Evolutionary conservation across 2,113 vertebrate species (phyloP).

Genomic region (Sterna hirundo): DNA sequence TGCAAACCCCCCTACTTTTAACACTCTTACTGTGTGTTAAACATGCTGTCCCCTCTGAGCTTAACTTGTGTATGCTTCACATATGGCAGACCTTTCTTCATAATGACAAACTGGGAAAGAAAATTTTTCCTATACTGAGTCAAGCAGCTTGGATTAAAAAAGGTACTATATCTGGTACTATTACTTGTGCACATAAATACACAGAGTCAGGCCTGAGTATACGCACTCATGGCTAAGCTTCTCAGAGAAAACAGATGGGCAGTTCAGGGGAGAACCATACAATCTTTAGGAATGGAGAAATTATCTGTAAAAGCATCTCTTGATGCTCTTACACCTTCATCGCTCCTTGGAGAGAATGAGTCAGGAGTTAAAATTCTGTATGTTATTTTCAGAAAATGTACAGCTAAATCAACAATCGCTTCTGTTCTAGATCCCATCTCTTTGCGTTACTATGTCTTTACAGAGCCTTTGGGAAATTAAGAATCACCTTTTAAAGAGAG

Average conservation of each 20-base stretch:
- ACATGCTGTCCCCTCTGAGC: neutral
- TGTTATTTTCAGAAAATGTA: neutral
- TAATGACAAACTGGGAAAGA: neutral
- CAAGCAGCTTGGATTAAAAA: neutral
- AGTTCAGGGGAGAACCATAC: neutral
- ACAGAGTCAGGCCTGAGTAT: neutral
- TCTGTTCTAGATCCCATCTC: neutral
- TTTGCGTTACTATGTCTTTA: neutral
- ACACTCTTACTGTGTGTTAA: neutral
- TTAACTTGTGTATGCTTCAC: neutral
- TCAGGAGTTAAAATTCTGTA: neutral
- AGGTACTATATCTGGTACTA: neutral
- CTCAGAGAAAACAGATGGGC: neutral
- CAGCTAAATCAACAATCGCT: neutral
- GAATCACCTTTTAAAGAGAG: neutral
- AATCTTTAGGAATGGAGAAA: neutral
- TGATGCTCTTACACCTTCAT: neutral
- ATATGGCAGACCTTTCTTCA: neutral
- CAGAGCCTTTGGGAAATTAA: neutral
- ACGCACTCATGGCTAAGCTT: neutral
- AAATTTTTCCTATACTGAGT: neutral
- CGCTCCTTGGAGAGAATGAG: neutral
- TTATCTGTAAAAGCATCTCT: neutral
- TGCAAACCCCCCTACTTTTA: neutral
- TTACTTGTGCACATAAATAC: fast-evolving